Evolutionary conservation across 1,140 invertebrate genomes (phyloP), one percentile per base, ranked within the genome.

Genomic region (Cotesia typhae): DNA sequence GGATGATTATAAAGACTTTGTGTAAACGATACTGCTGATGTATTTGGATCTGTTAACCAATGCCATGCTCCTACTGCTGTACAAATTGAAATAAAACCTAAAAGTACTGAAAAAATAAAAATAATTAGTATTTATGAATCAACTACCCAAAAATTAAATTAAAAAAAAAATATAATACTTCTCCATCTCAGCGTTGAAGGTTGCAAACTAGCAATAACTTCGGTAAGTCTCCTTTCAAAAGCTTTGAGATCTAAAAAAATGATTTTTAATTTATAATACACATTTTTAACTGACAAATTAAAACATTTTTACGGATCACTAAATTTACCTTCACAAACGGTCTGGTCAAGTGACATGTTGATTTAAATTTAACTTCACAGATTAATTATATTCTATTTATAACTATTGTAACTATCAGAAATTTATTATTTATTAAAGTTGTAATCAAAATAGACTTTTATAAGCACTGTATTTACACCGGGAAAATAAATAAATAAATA

Each of bases 1-100:
- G 94, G 93, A 90, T 99, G 97, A 85, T 98, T 98, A 81, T 91
- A 92, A 28, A 99, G 88, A 6, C 97, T 98, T 83, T 98, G 94
- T 9, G 92, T 91, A 70, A 99, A 92, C 17, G 95, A 92, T 12
- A 98, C 93, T 74, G 94, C 90, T 55, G 94, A 91, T 20, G 95
- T 97, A 67, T 93, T 90, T 0, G 96, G 95, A 88, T 99, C 97
- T 78, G 92, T 93, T 4, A 99, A 87, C 96, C 97, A 98, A 78
- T 96, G 94, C 91, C 94, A 97, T 10, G 96, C 96, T 28, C 96
- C 95, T 65, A 96, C 92, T 28, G 95, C 94, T 72, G 96, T 97
- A 77, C 94, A 96, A 4, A 96, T 87, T 7, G 95, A 95, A 70
- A 96, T 91, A 37, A 95, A 89, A 53, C 92, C 90, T 74, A 99